A percentile compares a stretch with the other conserved stretches of the same genome.
phyloP scores from a whole-genome alignment of 1,140 invertebrate species.

The Diorhabda carinulata region DNA sequence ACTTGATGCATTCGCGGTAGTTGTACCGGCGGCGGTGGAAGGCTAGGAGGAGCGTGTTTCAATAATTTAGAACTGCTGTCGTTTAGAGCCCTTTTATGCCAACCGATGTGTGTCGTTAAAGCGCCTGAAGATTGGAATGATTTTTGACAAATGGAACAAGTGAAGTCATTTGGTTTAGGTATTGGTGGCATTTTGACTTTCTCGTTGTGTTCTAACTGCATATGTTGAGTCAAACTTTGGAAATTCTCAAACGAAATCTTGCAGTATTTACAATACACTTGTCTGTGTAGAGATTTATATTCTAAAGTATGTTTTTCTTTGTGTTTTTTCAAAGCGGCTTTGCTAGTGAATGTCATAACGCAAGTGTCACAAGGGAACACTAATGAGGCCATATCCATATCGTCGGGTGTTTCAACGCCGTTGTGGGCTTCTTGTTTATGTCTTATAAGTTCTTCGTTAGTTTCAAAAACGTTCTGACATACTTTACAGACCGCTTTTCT shows the following conservation, averaged over 20 bases:
- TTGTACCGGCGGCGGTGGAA: neutral
- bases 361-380: slow-evolving; percentile 40
- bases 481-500: slow-evolving; percentile 38
- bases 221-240: slow-evolving; percentile 28
- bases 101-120: slow-evolving; percentile 39
- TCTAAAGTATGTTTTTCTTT: slow-evolving; percentile 36
- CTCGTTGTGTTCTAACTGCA: slow-evolving; percentile 35
- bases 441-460: slow-evolving; percentile 28
- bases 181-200: slow-evolving; percentile 23
- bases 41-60: slow-evolving; percentile 11
- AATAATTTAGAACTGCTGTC: slow-evolving; percentile 19
- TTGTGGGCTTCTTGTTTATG: slow-evolving; percentile 36
- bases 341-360: slow-evolving; percentile 32
- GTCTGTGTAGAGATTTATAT: slow-evolving; percentile 9
- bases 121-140: slow-evolving; percentile 32
- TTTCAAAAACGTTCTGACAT: slow-evolving; percentile 37
- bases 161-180: slow-evolving; percentile 16
- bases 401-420: slow-evolving; percentile 24
- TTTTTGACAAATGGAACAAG: slow-evolving; percentile 37
- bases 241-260: slow-evolving; percentile 35
- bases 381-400: slow-evolving; percentile 21
- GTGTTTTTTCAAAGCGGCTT: slow-evolving; percentile 34
- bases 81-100: slow-evolving; percentile 38
- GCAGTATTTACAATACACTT: slow-evolving; percentile 39
- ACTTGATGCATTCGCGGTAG: neutral